Conservation (phyloP, 2,888 invertebrate genomes). For the Callosobruchus maculatus region DNA sequence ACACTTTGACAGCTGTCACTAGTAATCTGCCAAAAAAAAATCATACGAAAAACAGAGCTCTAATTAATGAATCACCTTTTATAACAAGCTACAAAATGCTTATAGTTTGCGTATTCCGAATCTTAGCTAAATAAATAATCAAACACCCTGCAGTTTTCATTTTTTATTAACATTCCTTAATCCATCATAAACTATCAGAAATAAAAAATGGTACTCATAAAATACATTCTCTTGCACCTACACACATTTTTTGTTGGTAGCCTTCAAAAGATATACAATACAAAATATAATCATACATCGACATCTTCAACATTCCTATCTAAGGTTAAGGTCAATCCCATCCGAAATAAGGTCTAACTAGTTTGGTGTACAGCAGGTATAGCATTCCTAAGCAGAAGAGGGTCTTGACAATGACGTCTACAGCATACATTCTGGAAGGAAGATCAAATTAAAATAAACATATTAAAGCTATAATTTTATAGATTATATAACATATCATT, state of each 20-base stretch:
- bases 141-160: background rate
- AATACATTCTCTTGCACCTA: background rate
- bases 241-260: background rate
- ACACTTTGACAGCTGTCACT: no score
- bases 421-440: conserved; percentile 35
- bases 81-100: no score
- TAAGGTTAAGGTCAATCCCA: background rate
- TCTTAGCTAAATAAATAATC: no score
- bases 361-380: conserved; percentile 25
- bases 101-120: no score
- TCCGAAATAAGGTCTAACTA: conserved; percentile 14
- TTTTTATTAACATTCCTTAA: background rate
- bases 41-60: no score
- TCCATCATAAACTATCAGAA: background rate
- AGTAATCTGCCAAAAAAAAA: no score
- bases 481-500: no score
- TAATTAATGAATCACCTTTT: no score
- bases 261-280: background rate
- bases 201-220: background rate
- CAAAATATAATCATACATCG: background rate
- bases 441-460: conserved; percentile 5
- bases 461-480: conserved; percentile 63
- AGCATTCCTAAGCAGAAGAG: conserved; percentile 23
- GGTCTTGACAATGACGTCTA: conserved; percentile 29
- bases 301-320: background rate